Evolutionary conservation across 2,797 vertebrate species (phyloP).

Genomic region (Phoxinus dragarum): DNA sequence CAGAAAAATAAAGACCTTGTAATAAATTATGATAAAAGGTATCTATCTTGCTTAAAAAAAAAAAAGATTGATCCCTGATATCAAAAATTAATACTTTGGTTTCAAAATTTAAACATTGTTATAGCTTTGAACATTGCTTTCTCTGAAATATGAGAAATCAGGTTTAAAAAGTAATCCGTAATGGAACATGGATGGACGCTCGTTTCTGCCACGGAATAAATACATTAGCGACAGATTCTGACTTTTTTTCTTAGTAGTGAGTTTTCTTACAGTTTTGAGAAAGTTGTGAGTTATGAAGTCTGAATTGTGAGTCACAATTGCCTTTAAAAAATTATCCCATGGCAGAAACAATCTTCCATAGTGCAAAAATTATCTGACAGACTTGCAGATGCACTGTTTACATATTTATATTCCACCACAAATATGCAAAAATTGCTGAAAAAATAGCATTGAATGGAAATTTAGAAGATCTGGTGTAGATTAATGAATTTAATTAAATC

Average conservation of each 20-base stretch:
- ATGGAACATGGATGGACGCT: background rate
- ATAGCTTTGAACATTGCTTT: background rate
- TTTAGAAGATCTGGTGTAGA: too few relatives aligned
- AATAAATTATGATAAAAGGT: background rate
- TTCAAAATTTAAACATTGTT: background rate
- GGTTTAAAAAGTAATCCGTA: background rate
- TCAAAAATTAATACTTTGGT: background rate
- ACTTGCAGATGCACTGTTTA: background rate
- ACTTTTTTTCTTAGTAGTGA: background rate
- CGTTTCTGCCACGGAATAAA: too few relatives aligned
- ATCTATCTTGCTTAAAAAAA: background rate
- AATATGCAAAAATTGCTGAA: background rate
- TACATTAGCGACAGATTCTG: fast-evolving
- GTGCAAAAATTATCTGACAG: background rate
- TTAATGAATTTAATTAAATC: background rate
- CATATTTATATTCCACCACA: background rate
- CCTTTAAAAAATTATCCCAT: background rate
- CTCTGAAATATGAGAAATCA: background rate
- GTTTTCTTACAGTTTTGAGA: background rate
- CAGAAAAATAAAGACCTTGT: background rate
- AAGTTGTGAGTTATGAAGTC: too few relatives aligned
- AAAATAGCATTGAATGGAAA: fast-evolving
- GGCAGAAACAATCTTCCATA: background rate
- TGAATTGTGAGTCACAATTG: too few relatives aligned
- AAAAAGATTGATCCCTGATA: background rate